Evolutionary conservation across 2,888 invertebrate species (phyloP).

Genomic region (Acanthococcus lagerstroemiae): DNA sequence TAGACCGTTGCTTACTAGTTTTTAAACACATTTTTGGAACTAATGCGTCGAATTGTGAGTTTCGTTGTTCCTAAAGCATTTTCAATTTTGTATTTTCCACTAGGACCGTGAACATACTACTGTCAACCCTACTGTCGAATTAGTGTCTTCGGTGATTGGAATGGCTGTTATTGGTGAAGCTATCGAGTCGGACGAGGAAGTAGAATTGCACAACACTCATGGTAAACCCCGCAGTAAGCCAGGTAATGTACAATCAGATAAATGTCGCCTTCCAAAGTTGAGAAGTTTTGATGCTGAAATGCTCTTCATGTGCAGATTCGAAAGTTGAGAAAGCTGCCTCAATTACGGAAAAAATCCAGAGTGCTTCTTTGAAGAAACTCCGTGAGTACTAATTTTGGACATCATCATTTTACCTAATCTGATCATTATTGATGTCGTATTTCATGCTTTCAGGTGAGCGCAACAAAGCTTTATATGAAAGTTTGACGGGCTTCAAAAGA

Average conservation of each 20-base stretch:
- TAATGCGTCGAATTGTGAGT: too few relatives aligned
- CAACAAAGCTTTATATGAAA: constrained; percentile 15
- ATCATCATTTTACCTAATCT: neutral
- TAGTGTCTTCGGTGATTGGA: constrained; percentile 4
- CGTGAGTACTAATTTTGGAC: neutral
- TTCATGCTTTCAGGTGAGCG: neutral
- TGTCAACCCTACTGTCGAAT: too few relatives aligned
- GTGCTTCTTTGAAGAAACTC: constrained; percentile 3
- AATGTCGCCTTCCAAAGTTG: too few relatives aligned
- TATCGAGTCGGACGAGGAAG: constrained; percentile 16
- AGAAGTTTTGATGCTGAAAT: neutral
- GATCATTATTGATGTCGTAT: neutral
- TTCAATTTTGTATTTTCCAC: too few relatives aligned
- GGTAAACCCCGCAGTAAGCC: too few relatives aligned
- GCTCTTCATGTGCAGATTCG: neutral
- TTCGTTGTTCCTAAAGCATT: too few relatives aligned
- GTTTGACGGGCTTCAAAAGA: constrained; percentile 11
- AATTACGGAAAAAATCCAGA: neutral
- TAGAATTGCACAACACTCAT: constrained; percentile 13
- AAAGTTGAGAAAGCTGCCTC: neutral
- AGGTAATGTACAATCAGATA: too few relatives aligned
- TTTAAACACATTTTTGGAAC: too few relatives aligned
- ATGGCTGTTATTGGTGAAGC: constrained; percentile 10
- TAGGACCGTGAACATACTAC: too few relatives aligned
- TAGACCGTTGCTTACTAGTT: too few relatives aligned